phyloP scores from a whole-genome alignment of 2,888 invertebrate species.

The Drosophila tanythrix region DNA sequence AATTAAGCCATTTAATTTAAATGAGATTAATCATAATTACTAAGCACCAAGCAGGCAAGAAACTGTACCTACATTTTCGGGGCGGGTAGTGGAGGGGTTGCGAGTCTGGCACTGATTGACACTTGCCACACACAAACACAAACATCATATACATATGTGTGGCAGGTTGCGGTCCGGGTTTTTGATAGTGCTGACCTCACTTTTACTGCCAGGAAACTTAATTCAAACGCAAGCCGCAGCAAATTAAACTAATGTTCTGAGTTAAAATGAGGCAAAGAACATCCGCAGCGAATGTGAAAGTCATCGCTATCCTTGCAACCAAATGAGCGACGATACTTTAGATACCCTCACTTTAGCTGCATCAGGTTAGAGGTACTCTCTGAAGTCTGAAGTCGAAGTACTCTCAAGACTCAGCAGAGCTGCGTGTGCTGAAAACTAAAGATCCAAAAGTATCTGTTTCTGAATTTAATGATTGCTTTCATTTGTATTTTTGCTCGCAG shows the following conservation, averaged over 20 bases:
- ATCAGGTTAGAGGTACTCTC: not conserved
- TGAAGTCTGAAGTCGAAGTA: not conserved
- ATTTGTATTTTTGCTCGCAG: too few species aligned
- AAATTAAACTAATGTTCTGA: constrained; percentile 74
- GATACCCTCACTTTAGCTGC: constrained; percentile 2
- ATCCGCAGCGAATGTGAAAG: constrained; percentile 4
- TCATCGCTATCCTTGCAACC: constrained; percentile 20
- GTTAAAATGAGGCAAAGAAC: constrained; percentile 50
- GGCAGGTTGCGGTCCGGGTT: constrained; percentile 13
- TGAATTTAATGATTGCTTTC: not conserved
- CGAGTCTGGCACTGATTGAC: constrained; percentile 56
- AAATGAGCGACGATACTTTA: constrained; percentile 15
- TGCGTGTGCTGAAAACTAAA: not conserved
- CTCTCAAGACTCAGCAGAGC: not conserved
- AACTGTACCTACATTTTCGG: not conserved
- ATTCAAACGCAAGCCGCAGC: constrained; percentile 70
- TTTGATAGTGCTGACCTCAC: constrained; percentile 33
- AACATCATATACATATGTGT: not conserved
- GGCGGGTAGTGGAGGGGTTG: not conserved
- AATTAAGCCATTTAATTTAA: constrained; percentile 81
- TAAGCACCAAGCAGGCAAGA: constrained; percentile 39
- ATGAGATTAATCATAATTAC: constrained; percentile 82
- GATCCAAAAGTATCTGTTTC: not conserved
- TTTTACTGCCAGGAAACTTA: constrained; percentile 29
- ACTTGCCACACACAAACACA: constrained; percentile 9